Base-by-base conservation (phyloP, 2,888 invertebrate species). In the Agriopis marginaria region DNA sequence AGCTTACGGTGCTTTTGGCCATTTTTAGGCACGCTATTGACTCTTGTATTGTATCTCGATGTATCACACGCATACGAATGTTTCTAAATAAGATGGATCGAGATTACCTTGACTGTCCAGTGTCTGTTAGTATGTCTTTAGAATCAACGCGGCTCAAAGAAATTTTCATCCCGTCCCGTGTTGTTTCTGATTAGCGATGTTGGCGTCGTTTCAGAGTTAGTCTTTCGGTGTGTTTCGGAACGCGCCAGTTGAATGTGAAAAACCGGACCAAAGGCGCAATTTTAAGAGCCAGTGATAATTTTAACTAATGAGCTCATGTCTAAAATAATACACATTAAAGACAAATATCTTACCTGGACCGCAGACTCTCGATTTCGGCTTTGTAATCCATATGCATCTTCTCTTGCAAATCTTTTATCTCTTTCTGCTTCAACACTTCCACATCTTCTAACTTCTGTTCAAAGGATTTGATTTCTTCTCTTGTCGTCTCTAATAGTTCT, bases 361-460 rank as follows among this genome's bases (percentile, higher is more conserved):
- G 94, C 75, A 98, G 93, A 7, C 96, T 96, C 79, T 97, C 97
- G 53, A 98, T 93, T 87, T 98, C 97, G 17, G 96, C 96, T 87
- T 96, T 97, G 85, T 97, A 97, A 78, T 97, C 96, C 69, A 95
- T 92, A 63, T 95, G 95, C 74, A 97, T 91, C 75, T 96, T 95
- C 70, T 97, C 97, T 6, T 96, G 95, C 11, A 96, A 91, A 64
- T 97, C 96, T 77, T 96, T 96, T 11, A 97, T 88, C 39, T 96
- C 95, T 72, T 95, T 95, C 74, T 96, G 91, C 74, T 87, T 95
- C 68, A 86, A 85, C 10, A 80, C 78, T 73, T 95, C 95, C 6
- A 94, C 82, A 50, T 95, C 92, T 72, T 91, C 90, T 0, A 94
- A 74, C 76, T 87, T 91, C 77, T 86, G 88, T 69, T 89, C 88